Evolutionary conservation across 2,113 vertebrate species (phyloP).

Genomic region (Ceyx cyanopectus): DNA sequence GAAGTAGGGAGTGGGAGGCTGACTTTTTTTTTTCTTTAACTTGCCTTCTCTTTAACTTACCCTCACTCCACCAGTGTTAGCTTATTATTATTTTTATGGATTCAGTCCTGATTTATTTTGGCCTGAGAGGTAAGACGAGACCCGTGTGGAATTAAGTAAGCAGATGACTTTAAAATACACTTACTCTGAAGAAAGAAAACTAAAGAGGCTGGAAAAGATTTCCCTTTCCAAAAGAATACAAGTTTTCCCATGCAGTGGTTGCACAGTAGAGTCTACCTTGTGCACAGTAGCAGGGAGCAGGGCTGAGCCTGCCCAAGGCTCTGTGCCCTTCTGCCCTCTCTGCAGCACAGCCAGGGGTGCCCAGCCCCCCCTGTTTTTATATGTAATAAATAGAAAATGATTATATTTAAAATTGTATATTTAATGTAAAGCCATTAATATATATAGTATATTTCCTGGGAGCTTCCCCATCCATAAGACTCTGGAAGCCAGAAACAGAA

Average conservation of each 20-base stretch:
- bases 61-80: not conserved
- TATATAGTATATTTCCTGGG: not conserved
- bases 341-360: fast-evolving
- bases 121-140: not conserved
- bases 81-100: conserved; percentile 2
- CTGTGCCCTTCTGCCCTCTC: fast-evolving
- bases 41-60: not conserved
- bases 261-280: not conserved
- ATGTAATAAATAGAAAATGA: no score
- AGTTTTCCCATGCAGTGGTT: not conserved
- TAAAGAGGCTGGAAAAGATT: not conserved
- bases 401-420: no score
- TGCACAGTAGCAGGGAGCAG: not conserved
- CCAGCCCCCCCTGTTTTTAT: not conserved
- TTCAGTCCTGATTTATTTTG: not conserved
- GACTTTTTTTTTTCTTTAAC: not conserved
- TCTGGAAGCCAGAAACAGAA: fast-evolving
- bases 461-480: not conserved
- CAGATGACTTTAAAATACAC: not conserved
- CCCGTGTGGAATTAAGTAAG: not conserved
- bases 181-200: not conserved
- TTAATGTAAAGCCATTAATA: no score
- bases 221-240: not conserved
- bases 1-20: not conserved
- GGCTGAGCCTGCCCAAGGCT: not conserved